phyloP scores from a whole-genome alignment of 2,888 invertebrate genomes.

The Lithophane socia region DNA sequence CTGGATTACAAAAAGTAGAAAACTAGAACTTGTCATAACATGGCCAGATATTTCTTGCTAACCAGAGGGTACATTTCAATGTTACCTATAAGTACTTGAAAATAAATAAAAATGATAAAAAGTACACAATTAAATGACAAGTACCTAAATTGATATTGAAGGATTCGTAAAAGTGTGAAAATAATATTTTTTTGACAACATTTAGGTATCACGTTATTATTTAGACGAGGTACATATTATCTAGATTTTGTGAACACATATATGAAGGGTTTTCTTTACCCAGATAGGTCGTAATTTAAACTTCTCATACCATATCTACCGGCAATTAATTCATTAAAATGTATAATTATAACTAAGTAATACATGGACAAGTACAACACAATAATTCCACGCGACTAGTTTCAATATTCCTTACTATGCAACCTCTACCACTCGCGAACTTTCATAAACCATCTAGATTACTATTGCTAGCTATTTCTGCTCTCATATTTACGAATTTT shows the following conservation, averaged over 20 bases:
- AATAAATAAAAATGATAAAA: slow-evolving; percentile 7
- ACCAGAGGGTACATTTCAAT: slow-evolving; percentile 5
- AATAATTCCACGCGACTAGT: slow-evolving; percentile 36
- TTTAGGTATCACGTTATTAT: slow-evolving; percentile 36
- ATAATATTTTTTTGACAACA: slow-evolving; percentile 16
- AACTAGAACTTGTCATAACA: slow-evolving; percentile 9
- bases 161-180: slow-evolving; percentile 5
- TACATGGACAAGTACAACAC: slow-evolving; percentile 34
- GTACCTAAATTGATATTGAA: slow-evolving; percentile 11
- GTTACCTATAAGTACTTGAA: not conserved
- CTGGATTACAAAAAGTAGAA: slow-evolving; percentile 40
- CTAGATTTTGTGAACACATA: slow-evolving; percentile 61
- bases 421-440: slow-evolving; percentile 32
- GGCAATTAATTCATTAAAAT: slow-evolving; percentile 23
- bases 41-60: slow-evolving; percentile 11
- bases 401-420: slow-evolving; percentile 27
- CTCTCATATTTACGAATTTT: slow-evolving; percentile 20
- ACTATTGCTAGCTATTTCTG: slow-evolving; percentile 41
- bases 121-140: slow-evolving; percentile 6
- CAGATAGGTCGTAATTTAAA: slow-evolving; percentile 39
- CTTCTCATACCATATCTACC: slow-evolving; percentile 18
- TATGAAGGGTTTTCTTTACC: slow-evolving; percentile 43
- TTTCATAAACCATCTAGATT: slow-evolving; percentile 42
- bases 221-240: slow-evolving; percentile 37
- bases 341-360: slow-evolving; percentile 45